Base-by-base conservation (phyloP, 1,140 invertebrate species). In the Microplitis demolitor region DNA sequence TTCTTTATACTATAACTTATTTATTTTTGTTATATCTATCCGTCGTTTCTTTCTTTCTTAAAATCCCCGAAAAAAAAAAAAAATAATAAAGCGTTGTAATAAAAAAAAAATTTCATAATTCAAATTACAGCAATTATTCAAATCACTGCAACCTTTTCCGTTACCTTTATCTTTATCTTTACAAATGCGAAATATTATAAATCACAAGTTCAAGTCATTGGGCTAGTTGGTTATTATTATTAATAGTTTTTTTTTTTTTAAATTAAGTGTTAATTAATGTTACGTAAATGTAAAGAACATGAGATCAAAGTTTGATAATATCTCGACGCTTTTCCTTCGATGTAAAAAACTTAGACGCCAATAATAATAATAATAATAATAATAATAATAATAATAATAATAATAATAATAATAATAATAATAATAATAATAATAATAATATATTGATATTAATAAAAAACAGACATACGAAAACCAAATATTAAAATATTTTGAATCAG, bases 271-370 rank as follows among this genome's bases (percentile, higher is more conserved):
- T 69, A 76, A 45, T 80, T 78, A 80, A 70, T 66, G 64, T 62
- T 61, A 61, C 80, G 72, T 81, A 81, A 80, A 77, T 78, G 78
- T 84, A 82, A 81, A 80, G 81, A 80, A 80, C 78, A 83, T 84
- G 83, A 84, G 83, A 84, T 84, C 83, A 84, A 83, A 77, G 79
- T 84, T 83, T 81, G 78, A 83, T 83, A 83, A 72, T 63, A 69
- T 73, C 69, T 66, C 24, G 4, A 8, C n/a, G 31, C 64, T 69
- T 69, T 69, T 78, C 75, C 78, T 14, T 60, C 58, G 61, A 63
- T 51, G 45, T 50, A 37, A 33, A 9, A 11, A 76, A 72, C 34
- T 13, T 13, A 68, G 54, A n/a, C 31, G 34, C 58, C 16, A 51
- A 33, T 51, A 71, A 31, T 67, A 33, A 67, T 67, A 53, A 33